phyloP scores from a whole-genome alignment of 2,888 invertebrate species.

The Ectemnius continuus region DNA sequence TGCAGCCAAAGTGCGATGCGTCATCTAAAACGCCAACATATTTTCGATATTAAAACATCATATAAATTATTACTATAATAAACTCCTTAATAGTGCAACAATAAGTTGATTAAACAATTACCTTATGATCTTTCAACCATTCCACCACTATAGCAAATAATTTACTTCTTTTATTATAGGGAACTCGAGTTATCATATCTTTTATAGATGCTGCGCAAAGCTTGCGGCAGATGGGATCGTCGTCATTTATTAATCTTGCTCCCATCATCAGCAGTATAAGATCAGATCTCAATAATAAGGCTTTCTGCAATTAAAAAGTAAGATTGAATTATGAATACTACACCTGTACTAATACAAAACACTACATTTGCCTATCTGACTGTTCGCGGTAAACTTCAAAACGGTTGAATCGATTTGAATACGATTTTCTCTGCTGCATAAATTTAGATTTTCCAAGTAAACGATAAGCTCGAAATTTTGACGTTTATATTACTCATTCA shows the following conservation, averaged over 20 bases:
- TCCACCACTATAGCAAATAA: constrained; percentile 85
- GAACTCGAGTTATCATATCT: constrained; percentile 82
- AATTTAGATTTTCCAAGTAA: not conserved
- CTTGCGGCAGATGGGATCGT: constrained; percentile 86
- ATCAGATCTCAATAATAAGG: constrained; percentile 82
- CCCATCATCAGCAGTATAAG: constrained; percentile 88
- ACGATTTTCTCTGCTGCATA: not conserved
- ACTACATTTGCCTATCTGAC: too few relatives aligned
- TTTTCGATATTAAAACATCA: not conserved
- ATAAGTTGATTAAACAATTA: constrained; percentile 60
- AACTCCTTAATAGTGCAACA: not conserved
- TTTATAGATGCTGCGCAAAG: constrained; percentile 86
- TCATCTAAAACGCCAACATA: constrained; percentile 77
- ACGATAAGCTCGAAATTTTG: too few relatives aligned
- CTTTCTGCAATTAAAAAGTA: constrained; percentile 71
- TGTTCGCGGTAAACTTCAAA: too few relatives aligned
- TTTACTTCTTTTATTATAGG: constrained; percentile 81
- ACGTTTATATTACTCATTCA: too few relatives aligned
- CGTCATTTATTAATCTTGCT: constrained; percentile 90
- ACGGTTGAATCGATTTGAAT: too few relatives aligned
- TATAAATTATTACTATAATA: not conserved
- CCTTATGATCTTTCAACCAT: constrained; percentile 85
- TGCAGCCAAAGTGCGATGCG: constrained; percentile 87
- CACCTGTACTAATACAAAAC: too few relatives aligned
- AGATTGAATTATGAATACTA: too few relatives aligned